A percentile compares a stretch with the other conserved stretches of the same genome.
Evolutionary conservation across 92 coral and sea anemone genomes (phyloP).

Genomic region (Micromussa lordhowensis): DNA sequence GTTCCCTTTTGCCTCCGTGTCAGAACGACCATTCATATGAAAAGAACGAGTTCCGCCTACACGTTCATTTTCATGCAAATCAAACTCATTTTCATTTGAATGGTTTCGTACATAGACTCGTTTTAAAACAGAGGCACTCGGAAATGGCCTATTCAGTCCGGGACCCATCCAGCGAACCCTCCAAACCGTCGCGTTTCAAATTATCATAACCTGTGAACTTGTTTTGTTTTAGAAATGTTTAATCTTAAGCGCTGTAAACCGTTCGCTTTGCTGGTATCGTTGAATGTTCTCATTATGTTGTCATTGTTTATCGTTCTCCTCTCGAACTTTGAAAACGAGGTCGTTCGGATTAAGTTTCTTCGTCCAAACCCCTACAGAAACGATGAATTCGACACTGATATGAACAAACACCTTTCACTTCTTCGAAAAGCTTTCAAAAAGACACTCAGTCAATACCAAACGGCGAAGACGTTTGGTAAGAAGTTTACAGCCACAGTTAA

Average conservation of each 20-base stretch:
- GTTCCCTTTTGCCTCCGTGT: too few species aligned
- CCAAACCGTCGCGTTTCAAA: not conserved
- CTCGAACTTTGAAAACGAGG: not conserved
- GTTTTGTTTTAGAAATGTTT: conserved; percentile 4
- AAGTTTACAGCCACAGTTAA: not conserved
- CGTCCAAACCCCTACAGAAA: not conserved
- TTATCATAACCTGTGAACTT: not conserved
- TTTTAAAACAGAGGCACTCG: too few species aligned
- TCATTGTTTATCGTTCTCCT: not conserved
- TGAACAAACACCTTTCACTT: not conserved
- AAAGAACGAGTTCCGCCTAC: too few species aligned
- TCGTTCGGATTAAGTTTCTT: not conserved
- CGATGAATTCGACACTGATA: not conserved
- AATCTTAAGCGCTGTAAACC: conserved; percentile 4
- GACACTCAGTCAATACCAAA: not conserved
- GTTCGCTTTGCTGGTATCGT: not conserved
- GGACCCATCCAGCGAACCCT: not conserved
- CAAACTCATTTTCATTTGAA: too few species aligned
- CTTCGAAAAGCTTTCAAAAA: not conserved
- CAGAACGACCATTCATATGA: too few species aligned
- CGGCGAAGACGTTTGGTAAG: not conserved
- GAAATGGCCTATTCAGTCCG: too few species aligned
- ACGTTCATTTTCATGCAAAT: too few species aligned
- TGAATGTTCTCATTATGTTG: not conserved
- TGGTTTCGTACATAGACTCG: too few species aligned